Conservation (phyloP, 2,888 invertebrate genomes). For the Drepanosiphum platanoidis region DNA sequence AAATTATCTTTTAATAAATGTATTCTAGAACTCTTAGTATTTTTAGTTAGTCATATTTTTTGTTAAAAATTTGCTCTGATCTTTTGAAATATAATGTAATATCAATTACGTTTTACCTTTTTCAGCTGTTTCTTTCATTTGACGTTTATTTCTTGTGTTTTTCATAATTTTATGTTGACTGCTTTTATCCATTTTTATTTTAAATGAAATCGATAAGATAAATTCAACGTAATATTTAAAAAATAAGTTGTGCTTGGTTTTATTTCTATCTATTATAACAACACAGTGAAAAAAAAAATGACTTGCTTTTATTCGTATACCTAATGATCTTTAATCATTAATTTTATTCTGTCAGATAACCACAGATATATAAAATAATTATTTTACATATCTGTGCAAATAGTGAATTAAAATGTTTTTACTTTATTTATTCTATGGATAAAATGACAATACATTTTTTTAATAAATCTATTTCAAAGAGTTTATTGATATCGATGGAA, state of each 20-base stretch:
- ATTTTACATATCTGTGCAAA: too few species aligned
- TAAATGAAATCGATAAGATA: not conserved
- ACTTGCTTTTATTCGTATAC: not conserved
- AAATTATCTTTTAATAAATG: too few species aligned
- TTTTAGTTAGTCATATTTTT: too few species aligned
- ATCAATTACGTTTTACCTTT: constrained; percentile 4
- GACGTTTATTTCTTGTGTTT: not conserved
- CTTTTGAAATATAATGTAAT: too few species aligned
- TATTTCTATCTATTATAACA: not conserved
- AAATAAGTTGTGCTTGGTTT: not conserved
- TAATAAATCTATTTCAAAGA: constrained; percentile 9
- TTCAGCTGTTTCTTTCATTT: not conserved
- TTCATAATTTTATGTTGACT: not conserved
- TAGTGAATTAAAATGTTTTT: not conserved
- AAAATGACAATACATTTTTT: not conserved
- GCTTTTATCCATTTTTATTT: not conserved
- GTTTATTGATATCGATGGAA: not conserved
- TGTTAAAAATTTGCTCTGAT: too few species aligned
- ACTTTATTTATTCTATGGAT: constrained; percentile 10
- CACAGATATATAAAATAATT: too few species aligned
- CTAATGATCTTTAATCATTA: not conserved
- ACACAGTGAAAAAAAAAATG: not conserved
- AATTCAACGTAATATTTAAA: not conserved
- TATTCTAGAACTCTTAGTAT: too few species aligned
- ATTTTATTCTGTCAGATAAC: not conserved